Evolutionary conservation across 2,113 vertebrate genomes (phyloP), one percentile per base, ranked within the genome.

Genomic region (Anarhynchus alexandrinus): DNA sequence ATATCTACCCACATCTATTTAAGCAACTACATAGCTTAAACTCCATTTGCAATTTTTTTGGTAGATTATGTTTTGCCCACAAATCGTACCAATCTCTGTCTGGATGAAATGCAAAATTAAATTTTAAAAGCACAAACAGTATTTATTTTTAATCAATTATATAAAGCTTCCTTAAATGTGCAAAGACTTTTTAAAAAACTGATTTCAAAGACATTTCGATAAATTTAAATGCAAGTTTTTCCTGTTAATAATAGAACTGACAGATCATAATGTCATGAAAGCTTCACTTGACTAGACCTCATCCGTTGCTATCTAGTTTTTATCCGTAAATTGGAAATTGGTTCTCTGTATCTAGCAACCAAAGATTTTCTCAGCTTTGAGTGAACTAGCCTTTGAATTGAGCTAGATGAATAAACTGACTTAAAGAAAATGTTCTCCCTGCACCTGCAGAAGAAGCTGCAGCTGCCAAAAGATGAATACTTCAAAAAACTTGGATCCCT

Each of bases 371-470:
- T 73, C 79, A 88, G 92, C 94, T 78, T 92, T 38, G 25, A 92
- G 67, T 83, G 79, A 96, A 88, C 90, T n/a, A 40, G 93, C 67
- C 90, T 94, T 96, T 97, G 96, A 96, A 70, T 91, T 62, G 94
- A 80, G 79, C 71, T 77, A 30, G 45, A 90, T 96, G 96, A 96
- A 96, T 95, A 59, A 91, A 94, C 58, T 83, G 78, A 34, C 58
- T 93, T 80, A 73, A 90, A 55, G 52, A 72, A 95, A 93, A 92
- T 66, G 55, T 83, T 93, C 67, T 77, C 76, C 61, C 95, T 95
- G 96, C 96, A 97, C 93, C 96, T 97, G 95, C 96, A 95, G 79
- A 80, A 96, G 82, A 93, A 96, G 82, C 93, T 74, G 76, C 95
- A 95, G 93, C 96, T 97, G 96, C 93, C 85, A 86, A 59, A 94